These are phyloP conservation scores for Anabacerthia variegaticeps DNA, from an alignment of 2,797 vertebrate species.

Conservation along the genomic window DNA sequence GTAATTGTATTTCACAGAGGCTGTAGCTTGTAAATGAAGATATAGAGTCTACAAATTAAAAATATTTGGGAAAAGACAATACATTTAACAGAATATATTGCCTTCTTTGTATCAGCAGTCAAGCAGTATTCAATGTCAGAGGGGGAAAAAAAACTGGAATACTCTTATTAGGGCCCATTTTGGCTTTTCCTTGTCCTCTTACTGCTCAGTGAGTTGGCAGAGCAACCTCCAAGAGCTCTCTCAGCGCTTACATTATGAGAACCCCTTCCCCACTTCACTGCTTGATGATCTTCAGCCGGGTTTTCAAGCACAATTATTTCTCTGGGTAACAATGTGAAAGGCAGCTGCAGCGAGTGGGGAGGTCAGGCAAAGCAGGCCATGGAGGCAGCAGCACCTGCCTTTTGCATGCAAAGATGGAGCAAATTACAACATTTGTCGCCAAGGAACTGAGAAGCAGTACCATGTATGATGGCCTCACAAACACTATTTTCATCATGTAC, in stretches of 20 bases:
- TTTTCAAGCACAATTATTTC: conserved; percentile 55
- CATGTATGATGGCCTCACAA: conserved; percentile 59
- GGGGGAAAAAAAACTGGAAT: background rate
- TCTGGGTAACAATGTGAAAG: conserved; percentile 42
- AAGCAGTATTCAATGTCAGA: background rate
- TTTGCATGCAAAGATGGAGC: conserved; percentile 63
- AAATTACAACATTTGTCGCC: conserved; percentile 75
- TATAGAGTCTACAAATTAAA: background rate
- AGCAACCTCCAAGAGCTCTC: background rate
- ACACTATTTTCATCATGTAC: conserved; percentile 62
- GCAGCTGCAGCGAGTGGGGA: conserved; percentile 61
- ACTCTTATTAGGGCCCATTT: background rate
- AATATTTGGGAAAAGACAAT: background rate
- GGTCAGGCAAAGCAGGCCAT: conserved; percentile 49
- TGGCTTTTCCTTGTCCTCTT: background rate
- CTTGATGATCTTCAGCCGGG: background rate
- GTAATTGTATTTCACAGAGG: background rate
- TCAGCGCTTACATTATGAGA: background rate
- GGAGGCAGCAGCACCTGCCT: conserved; percentile 72
- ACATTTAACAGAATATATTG: background rate
- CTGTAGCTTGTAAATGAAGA: background rate
- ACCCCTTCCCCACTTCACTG: background rate
- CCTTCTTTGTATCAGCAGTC: background rate
- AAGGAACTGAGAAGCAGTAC: conserved; percentile 65
- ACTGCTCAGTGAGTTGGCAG: background rate